These are phyloP conservation scores for Acropora tenuis DNA, from an alignment of 64 coral and sea anemone genomes.

Conservation along the genomic window DNA sequence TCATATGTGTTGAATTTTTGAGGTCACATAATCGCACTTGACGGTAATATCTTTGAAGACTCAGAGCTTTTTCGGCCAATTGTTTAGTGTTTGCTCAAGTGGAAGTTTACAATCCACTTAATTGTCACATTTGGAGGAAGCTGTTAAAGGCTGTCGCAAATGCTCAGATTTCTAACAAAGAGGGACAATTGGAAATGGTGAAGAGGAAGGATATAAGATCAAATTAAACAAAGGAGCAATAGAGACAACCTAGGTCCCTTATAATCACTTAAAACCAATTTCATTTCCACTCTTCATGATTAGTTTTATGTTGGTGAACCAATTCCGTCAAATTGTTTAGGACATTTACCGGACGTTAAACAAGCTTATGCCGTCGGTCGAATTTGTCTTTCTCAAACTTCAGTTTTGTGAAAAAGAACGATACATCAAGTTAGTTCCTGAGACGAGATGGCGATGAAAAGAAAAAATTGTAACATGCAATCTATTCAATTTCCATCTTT, in stretches of 20 bases:
- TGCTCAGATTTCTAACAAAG: neutral
- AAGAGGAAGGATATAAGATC: neutral
- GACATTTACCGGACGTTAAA: no score
- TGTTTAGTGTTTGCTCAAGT: neutral
- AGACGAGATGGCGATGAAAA: no score
- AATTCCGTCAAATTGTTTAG: no score
- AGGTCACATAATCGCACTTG: neutral
- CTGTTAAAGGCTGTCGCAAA: neutral
- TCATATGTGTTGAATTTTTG: neutral
- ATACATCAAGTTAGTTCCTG: no score
- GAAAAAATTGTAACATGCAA: no score
- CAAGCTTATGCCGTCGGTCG: no score
- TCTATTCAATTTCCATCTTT: no score
- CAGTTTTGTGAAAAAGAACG: no score
- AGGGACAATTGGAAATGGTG: neutral
- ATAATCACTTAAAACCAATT: neutral
- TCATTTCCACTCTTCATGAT: no score
- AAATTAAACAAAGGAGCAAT: neutral
- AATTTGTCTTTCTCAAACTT: no score
- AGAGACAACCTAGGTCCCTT: neutral
- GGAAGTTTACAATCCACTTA: neutral
- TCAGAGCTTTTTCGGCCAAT: neutral
- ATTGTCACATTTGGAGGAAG: neutral
- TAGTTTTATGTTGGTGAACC: no score
- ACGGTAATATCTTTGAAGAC: neutral